A percentile compares a stretch with the other conserved stretches of the same genome.
These are phyloP conservation scores for Rhodeus uyekii DNA, from an alignment of 2,797 vertebrate species.

Conservation along the genomic window DNA sequence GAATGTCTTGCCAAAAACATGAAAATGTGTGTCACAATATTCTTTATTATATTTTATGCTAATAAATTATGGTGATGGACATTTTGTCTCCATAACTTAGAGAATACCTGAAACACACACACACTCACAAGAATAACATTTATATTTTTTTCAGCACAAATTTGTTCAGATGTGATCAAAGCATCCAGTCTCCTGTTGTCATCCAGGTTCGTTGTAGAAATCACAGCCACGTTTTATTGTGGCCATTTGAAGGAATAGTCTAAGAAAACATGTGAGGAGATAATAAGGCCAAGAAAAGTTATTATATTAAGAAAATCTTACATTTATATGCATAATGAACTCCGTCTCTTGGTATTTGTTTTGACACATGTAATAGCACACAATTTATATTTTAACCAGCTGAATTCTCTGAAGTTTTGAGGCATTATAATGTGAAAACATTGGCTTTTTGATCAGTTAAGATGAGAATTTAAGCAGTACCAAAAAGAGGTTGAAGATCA, in stretches of 20 bases:
- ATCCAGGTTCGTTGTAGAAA: neutral
- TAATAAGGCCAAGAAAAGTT: neutral
- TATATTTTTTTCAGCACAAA: neutral
- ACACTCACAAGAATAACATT: neutral
- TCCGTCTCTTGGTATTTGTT: neutral
- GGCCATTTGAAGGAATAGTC: neutral
- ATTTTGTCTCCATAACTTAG: neutral
- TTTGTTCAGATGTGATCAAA: neutral
- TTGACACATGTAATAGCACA: neutral
- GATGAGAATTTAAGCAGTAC: neutral
- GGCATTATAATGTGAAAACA: neutral
- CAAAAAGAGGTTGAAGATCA: conserved; percentile 46
- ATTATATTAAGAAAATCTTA: neutral
- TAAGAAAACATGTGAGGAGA: neutral
- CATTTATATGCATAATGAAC: neutral
- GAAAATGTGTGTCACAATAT: neutral
- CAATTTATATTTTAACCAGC: neutral
- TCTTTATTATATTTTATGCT: neutral
- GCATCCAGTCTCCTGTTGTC: neutral
- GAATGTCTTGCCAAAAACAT: too few relatives aligned
- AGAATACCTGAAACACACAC: neutral
- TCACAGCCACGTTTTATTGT: neutral
- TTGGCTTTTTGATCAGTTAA: neutral
- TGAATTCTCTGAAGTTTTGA: neutral
- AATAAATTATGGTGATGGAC: neutral